A percentile compares a stretch with the other conserved stretches of the same genome.
phyloP scores from a whole-genome alignment of 2,113 vertebrate species.

The Prolemur simus region DNA sequence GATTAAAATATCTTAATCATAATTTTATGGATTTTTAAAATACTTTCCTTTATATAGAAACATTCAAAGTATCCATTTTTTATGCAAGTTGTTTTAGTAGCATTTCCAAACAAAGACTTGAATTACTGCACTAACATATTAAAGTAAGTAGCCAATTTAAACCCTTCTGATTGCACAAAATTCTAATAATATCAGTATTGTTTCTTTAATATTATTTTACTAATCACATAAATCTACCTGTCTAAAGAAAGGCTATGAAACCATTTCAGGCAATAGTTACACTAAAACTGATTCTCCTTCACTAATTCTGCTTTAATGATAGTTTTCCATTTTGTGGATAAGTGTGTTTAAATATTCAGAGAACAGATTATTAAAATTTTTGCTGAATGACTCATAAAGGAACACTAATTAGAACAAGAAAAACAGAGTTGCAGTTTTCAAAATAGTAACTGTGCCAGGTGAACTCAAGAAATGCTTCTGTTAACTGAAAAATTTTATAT shows the following conservation, averaged over 20 bases:
- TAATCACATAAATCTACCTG: slow-evolving; percentile 32
- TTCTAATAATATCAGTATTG: neutral
- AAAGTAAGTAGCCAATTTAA: neutral
- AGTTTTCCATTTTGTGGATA: slow-evolving; percentile 67
- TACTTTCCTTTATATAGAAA: neutral
- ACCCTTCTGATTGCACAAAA: neutral
- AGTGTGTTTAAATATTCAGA: slow-evolving; percentile 71
- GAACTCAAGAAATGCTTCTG: slow-evolving; percentile 64
- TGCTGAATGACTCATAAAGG: slow-evolving; percentile 73
- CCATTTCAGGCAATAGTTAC: slow-evolving; percentile 36
- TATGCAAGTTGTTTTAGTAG: neutral
- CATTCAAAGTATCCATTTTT: neutral
- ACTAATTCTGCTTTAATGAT: slow-evolving; percentile 64
- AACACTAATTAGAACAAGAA: slow-evolving; percentile 78
- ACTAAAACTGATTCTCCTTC: neutral
- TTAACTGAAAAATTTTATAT: slow-evolving; percentile 66
- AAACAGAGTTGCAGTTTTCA: slow-evolving; percentile 76
- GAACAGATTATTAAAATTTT: slow-evolving; percentile 72
- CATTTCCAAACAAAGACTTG: neutral
- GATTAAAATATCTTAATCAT: neutral
- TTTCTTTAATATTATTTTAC: slow-evolving; percentile 45
- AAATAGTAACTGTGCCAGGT: slow-evolving; percentile 74
- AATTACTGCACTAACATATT: neutral
- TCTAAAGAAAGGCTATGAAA: neutral
- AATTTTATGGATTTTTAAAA: neutral